Conservation (phyloP, 2,113 vertebrate species). For the Excalfactoria chinensis region DNA sequence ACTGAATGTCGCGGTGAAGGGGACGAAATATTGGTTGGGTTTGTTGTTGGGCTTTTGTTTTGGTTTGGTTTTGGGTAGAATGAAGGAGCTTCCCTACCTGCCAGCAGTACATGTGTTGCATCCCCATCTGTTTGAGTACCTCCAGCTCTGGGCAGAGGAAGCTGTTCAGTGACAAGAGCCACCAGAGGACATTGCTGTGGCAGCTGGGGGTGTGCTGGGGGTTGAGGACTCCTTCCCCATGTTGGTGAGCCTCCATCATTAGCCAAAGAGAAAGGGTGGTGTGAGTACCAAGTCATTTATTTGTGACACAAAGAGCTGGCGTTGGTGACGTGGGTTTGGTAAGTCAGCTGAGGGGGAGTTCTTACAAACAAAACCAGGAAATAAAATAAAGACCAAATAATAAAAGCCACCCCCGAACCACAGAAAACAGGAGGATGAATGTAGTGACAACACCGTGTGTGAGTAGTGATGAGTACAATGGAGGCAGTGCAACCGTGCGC, state of each 20-base stretch:
- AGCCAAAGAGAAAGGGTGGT: background rate
- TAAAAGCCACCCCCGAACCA: background rate
- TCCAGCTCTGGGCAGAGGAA: background rate
- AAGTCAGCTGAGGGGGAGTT: background rate
- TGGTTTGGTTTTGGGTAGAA: background rate
- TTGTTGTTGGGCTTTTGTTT: too few relatives aligned
- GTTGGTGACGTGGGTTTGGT: background rate
- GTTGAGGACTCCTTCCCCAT: background rate
- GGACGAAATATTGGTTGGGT: background rate
- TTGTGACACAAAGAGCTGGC: slow-evolving; percentile 64
- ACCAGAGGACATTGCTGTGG: fast-evolving
- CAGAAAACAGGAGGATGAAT: background rate
- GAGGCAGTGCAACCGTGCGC: slow-evolving; percentile 8
- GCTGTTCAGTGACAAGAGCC: background rate
- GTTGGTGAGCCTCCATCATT: background rate
- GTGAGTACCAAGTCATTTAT: slow-evolving; percentile 71
- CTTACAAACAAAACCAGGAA: background rate
- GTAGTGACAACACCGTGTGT: background rate
- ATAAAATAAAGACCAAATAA: background rate
- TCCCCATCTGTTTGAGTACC: background rate
- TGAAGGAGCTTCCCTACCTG: background rate
- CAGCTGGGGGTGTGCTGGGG: background rate
- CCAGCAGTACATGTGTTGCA: too few relatives aligned
- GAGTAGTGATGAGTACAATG: slow-evolving; percentile 22
- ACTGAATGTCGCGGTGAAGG: background rate